Evolutionary conservation across 2,888 invertebrate genomes (phyloP).

Genomic region (Monoplex corrugatus): DNA sequence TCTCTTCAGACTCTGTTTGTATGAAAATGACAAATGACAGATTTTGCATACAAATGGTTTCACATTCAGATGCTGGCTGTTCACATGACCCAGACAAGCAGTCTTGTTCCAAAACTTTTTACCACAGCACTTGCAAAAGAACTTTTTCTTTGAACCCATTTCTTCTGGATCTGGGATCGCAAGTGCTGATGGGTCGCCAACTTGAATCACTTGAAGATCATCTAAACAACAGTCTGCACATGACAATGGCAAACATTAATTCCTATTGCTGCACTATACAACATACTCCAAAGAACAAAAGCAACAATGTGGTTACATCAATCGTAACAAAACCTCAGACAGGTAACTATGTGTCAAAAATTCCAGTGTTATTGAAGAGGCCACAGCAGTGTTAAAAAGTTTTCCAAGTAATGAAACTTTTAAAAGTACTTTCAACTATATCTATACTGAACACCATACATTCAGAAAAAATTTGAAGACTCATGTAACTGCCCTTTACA

Average conservation of each 20-base stretch:
- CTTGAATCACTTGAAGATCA: constrained; percentile 39
- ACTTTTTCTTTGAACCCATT: constrained; percentile 49
- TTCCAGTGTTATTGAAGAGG: background rate
- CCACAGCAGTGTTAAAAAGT: background rate
- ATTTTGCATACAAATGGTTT: constrained; percentile 42
- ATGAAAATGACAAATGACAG: constrained; percentile 35
- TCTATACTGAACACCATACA: background rate
- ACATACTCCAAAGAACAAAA: background rate
- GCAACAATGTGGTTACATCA: too few relatives aligned
- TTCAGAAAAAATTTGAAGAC: background rate
- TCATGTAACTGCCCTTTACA: constrained; percentile 45
- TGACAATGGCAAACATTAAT: background rate
- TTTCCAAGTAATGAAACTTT: background rate
- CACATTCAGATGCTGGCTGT: constrained; percentile 43
- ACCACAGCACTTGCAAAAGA: constrained; percentile 48
- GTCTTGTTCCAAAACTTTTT: constrained; percentile 46
- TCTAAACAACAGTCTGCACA: constrained; percentile 39
- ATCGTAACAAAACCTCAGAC: too few relatives aligned
- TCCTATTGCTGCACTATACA: background rate
- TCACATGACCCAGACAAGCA: constrained; percentile 48
- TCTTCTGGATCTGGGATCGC: constrained; percentile 27
- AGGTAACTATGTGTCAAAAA: background rate
- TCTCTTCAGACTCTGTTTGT: constrained; percentile 39
- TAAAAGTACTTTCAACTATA: background rate
- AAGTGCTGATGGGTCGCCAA: constrained; percentile 29